phyloP scores from a whole-genome alignment of 2,113 vertebrate genomes.

The Trogon melanurus region DNA sequence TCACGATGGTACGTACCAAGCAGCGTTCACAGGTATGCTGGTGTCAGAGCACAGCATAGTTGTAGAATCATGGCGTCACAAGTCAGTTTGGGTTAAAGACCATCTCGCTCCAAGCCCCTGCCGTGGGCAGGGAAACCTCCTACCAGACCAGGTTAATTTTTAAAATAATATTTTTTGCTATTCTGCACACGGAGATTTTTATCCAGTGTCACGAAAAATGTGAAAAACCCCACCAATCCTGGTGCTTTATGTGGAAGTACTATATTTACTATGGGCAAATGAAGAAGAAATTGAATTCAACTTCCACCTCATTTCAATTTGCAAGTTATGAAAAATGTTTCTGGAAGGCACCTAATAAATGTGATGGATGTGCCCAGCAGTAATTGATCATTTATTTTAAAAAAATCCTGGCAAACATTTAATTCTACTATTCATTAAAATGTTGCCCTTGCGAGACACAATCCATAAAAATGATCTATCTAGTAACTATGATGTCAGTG shows the following conservation, averaged over 20 bases:
- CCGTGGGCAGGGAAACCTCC: neutral
- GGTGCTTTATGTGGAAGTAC: neutral
- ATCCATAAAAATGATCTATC: constrained; percentile 59
- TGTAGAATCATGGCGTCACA: too few relatives aligned
- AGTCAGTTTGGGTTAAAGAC: too few relatives aligned
- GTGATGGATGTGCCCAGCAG: neutral
- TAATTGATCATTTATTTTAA: neutral
- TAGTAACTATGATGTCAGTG: neutral
- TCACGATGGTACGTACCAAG: fast-evolving
- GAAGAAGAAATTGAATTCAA: constrained; percentile 15
- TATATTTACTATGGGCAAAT: neutral
- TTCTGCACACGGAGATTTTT: neutral
- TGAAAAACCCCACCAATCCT: neutral
- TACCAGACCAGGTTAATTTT: too few relatives aligned
- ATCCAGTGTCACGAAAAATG: neutral
- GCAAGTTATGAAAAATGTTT: constrained; percentile 15
- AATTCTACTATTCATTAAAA: constrained; percentile 59
- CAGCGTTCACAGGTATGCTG: too few relatives aligned
- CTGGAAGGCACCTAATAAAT: constrained; percentile 35
- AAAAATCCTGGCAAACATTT: constrained; percentile 55
- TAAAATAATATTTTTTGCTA: neutral
- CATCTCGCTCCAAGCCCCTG: neutral
- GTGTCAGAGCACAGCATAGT: too few relatives aligned
- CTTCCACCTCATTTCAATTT: neutral
- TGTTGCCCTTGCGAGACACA: constrained; percentile 17